Evolutionary conservation across 1,140 invertebrate species (phyloP), one percentile per base, ranked within the genome.

Genomic region (Tetramorium parvispinum): DNA sequence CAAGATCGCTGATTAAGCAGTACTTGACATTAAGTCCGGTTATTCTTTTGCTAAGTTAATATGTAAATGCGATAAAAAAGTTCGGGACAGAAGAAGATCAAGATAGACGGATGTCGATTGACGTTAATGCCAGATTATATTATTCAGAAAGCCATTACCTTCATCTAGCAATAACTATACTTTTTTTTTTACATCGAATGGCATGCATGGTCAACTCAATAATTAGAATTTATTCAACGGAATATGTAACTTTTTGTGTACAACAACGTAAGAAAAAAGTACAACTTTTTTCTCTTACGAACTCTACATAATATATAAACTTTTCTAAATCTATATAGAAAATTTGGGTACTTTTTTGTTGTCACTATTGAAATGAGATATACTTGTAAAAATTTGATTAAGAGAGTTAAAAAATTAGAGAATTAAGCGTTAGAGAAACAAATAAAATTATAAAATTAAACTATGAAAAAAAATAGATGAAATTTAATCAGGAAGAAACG

Each of bases 91-190:
- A 63, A 55, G 16, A 70, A 85, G 87, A 77, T 71, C 49, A 70
- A 70, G 61, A 79, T 51, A 71, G 83, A 57, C 43, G 49, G 43
- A 66, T 27, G 83, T 43, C 77, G 83, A 88, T 88, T 85, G 86
- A 63, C 61, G 70, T 89, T 73, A 71, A 70, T 57, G 55, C 68
- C 43, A 61, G 57, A 86, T 59, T 82, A 21, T 6, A 55, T 18
- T 71, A 57, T 71, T 71, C n/a, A 27, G 55, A 40, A 81, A 71
- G 27, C 13, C 49, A 68, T 88, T 81, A 68, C 75, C 59, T 88
- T 63, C 51, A 32, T 77, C 27, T 73, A 88, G 16, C 83, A 63
- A 85, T 51, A 88, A 85, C 43, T 55, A 79, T 53, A 61, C 55
- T 63, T 32, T 82, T 75, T 82, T 75, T 88, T 86, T 63, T 51